These are phyloP conservation scores for Sisyra terminalis DNA, from an alignment of 2,888 invertebrate species.

Conservation along the genomic window DNA sequence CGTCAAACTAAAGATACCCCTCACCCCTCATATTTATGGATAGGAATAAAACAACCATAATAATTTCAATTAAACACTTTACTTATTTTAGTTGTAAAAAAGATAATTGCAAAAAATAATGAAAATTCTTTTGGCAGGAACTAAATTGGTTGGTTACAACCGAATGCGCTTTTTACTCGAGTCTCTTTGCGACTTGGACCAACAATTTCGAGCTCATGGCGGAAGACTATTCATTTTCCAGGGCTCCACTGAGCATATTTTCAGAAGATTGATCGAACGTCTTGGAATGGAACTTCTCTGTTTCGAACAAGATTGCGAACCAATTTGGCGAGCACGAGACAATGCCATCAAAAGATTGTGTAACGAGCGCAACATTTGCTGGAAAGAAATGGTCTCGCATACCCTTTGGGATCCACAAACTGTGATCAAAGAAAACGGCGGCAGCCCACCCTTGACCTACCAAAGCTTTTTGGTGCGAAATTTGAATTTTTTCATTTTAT, in stretches of 20 bases:
- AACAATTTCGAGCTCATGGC: conserved; percentile 34
- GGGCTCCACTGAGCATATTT: conserved; percentile 40
- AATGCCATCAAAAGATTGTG: conserved; percentile 37
- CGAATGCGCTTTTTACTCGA: conserved; percentile 53
- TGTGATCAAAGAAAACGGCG: conserved; percentile 49
- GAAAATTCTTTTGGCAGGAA: too few species aligned
- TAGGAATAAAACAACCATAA: too few species aligned
- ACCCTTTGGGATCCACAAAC: conserved; percentile 53
- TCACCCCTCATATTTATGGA: too few species aligned
- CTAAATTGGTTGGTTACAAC: conserved; percentile 45
- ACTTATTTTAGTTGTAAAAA: too few species aligned
- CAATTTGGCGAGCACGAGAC: conserved; percentile 49
- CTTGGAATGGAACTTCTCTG: conserved; percentile 36
- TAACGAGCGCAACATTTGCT: conserved; percentile 33
- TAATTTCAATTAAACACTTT: too few species aligned
- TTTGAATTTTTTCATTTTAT: conserved; percentile 1
- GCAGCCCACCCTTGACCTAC: conserved; percentile 53
- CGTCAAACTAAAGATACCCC: too few species aligned
- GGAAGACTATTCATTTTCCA: conserved; percentile 40
- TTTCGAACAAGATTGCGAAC: conserved; percentile 55
- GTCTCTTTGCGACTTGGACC: conserved; percentile 43
- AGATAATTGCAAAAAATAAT: too few species aligned
- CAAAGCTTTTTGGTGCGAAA: conserved; percentile 45
- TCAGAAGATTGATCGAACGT: conserved; percentile 39
- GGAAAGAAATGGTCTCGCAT: conserved; percentile 46